phyloP scores from a whole-genome alignment of 2,888 invertebrate species.

The Sussaba pulchella region DNA sequence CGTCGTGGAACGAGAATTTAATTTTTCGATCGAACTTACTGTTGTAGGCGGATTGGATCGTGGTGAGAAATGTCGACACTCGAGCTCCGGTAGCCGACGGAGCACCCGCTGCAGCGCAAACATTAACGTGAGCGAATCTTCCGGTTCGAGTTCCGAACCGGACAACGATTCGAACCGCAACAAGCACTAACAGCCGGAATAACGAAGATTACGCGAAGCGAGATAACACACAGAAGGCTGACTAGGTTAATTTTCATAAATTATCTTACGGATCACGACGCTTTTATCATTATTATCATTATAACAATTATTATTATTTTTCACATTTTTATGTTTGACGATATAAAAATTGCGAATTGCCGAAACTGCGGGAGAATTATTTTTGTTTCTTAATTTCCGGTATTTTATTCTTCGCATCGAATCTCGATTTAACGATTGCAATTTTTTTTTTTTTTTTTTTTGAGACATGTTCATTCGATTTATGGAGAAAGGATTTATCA shows the following conservation, averaged over 20 bases:
- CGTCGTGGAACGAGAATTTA: slow-evolving; percentile 46
- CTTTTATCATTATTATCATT: no score
- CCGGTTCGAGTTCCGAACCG: slow-evolving; percentile 82
- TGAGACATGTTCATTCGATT: slow-evolving; percentile 17
- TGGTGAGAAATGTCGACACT: slow-evolving; percentile 82
- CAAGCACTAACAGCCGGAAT: slow-evolving; percentile 77
- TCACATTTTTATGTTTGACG: slow-evolving; percentile 23
- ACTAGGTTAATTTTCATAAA: slow-evolving; percentile 81
- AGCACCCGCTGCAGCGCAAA: slow-evolving; percentile 82
- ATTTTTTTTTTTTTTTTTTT: slow-evolving; percentile 16
- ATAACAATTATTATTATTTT: slow-evolving; percentile 38
- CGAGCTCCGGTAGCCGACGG: slow-evolving; percentile 79
- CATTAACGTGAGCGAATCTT: slow-evolving; percentile 82
- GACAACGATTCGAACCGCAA: slow-evolving; percentile 81
- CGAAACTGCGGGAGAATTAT: slow-evolving; percentile 2
- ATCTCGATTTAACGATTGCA: no score
- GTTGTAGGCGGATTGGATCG: slow-evolving; percentile 83
- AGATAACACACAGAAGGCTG: slow-evolving; percentile 84
- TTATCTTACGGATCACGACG: slow-evolving; percentile 44
- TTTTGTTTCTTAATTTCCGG: no score
- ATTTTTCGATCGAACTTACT: slow-evolving; percentile 70
- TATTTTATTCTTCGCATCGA: no score
- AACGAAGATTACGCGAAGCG: slow-evolving; percentile 80
- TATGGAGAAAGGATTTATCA: slow-evolving; percentile 10
- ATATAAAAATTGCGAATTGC: slow-evolving; percentile 14